Evolutionary conservation across 1,140 invertebrate genomes (phyloP), one percentile per base, ranked within the genome.

Genomic region (Brachionus paranguensis): DNA sequence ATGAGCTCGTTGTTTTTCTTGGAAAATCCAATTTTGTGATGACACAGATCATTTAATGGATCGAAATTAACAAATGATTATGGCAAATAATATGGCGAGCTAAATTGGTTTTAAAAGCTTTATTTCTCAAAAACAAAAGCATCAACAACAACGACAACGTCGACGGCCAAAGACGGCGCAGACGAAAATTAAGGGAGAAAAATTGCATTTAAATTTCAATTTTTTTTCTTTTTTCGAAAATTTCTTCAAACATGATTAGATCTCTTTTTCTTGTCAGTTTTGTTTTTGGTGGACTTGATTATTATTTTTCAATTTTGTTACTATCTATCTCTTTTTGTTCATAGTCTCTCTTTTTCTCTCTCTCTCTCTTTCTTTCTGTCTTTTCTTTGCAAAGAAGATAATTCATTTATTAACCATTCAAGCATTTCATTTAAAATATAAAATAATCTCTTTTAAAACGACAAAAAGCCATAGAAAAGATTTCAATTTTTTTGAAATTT

Each of bases 401-500:
- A 72, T 72, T 72, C 68, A 72, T 72, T 43, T 72, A 72, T 43
- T 20, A 72, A 72, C 41, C 68, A 72, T 72, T 72, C 68, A 72
- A 72, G 68, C 68, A 72, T 72, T 72, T 72, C 68, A 72, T 72
- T 72, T 72, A 72, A 72, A 72, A 72, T 72, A 72, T 72, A 72
- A 72, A 72, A 72, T 72, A 72, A 72, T 72, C 68, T 72, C 68
- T 72, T 72, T 72, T 72, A 43, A 72, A 72, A 37, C 33, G 41
- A 20, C 33, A 72, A 72, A 72, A 41, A 72, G 17, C 29, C 12
- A 72, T n/a, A 43, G 41, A 72, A 72, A 41, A 72, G 68, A 72
- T 72, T 72, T 72, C 68, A 72, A 72, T 43, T 72, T 72, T 70
- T 72, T 41, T 20, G 41, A 72, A 72, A 43, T 72, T 72, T 43